Conservation (phyloP, 2,888 invertebrate genomes). For the Lamellibrachia satsuma region DNA sequence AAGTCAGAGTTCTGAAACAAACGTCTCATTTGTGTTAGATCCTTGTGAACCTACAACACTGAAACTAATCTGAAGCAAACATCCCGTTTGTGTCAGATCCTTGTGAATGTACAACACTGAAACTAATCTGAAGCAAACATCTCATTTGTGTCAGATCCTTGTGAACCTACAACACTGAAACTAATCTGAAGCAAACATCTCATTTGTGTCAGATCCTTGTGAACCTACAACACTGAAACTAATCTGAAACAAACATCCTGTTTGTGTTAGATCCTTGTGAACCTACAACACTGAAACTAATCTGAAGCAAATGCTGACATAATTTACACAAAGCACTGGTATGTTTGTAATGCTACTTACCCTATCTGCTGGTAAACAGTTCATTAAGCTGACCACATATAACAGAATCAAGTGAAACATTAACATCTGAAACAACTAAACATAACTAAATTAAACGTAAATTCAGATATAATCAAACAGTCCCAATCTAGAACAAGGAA, state of each 20-base stretch:
- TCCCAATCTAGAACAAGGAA: neutral
- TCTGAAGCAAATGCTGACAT: neutral
- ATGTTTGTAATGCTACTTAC: neutral
- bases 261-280: neutral
- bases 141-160: no score
- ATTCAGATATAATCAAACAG: neutral
- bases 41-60: neutral
- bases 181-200: conserved; percentile 60
- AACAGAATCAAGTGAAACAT: neutral
- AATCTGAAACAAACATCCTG: no score
- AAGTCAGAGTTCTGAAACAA: conserved; percentile 74
- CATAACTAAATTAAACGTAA: neutral
- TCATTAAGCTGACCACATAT: neutral
- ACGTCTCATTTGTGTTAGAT: neutral
- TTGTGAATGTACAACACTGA: neutral
- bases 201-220: neutral
- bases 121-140: neutral
- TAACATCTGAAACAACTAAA: neutral
- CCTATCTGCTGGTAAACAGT: neutral
- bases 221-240: no score
- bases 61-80: no score
- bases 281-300: neutral
- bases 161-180: no score
- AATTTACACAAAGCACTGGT: neutral
- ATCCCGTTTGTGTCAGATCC: neutral